Evolutionary conservation across 2,113 vertebrate genomes (phyloP).

Genomic region (Etia nguti): DNA sequence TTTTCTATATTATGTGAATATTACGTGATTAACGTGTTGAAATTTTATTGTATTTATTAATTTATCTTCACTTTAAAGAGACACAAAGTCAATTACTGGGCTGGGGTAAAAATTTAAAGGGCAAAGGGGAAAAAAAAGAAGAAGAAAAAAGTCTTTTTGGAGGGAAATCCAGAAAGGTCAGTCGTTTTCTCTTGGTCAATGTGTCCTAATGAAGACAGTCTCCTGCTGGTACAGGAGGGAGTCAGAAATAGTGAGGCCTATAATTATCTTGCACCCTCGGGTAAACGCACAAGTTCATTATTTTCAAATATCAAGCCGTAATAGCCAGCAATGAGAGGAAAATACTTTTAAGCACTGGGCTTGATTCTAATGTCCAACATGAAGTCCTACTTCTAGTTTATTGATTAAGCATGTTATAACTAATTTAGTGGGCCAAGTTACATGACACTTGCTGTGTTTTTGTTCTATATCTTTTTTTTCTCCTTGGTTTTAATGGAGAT

Average conservation of each 20-base stretch:
- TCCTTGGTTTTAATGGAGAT: not conserved
- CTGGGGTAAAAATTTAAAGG: not conserved
- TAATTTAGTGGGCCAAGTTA: not conserved
- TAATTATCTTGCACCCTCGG: conserved; percentile 60
- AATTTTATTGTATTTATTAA: not conserved
- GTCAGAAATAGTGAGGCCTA: conserved; percentile 16
- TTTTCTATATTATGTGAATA: not conserved
- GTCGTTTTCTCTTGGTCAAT: conserved; percentile 58
- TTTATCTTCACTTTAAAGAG: not conserved
- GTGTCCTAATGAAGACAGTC: conserved; percentile 69
- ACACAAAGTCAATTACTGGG: conserved; percentile 22
- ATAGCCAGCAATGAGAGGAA: not conserved
- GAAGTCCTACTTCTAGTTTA: not conserved
- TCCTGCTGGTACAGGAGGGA: conserved; percentile 28
- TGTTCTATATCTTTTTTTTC: not conserved
- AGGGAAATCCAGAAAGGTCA: conserved; percentile 54
- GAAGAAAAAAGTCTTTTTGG: conserved; percentile 2
- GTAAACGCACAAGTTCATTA: conserved; percentile 53
- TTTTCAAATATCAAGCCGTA: conserved; percentile 33
- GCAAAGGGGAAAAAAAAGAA: not conserved
- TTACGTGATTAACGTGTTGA: not conserved
- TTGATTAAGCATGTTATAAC: not conserved
- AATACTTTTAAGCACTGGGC: not conserved
- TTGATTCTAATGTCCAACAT: not conserved
- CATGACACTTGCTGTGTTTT: not conserved